Evolutionary conservation across 2,113 vertebrate species (phyloP), one percentile per base, ranked within the genome.

Genomic region (Paraplagusia blochii): DNA sequence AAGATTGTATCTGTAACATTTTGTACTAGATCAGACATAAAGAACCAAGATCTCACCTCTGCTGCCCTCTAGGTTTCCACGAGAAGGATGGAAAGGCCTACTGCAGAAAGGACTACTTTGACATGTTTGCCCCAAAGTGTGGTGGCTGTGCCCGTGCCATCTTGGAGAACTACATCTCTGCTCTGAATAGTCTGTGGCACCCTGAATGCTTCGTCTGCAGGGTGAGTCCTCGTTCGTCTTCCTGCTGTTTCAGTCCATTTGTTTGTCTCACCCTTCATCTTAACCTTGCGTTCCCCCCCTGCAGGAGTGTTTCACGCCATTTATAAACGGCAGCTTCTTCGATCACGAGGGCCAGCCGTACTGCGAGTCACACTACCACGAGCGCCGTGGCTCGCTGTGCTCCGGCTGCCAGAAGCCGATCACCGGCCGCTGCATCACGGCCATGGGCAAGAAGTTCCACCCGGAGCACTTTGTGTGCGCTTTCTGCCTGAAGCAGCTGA

Each of bases 401-500:
- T 98, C 95, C 0, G 95, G 96, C 73, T 99, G 97, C 88, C 96
- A 98, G 92, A 98, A 98, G 83, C 96, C 97, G 44, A 99, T 99
- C 89, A 98, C 97, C 0, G 97, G 97, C 81, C 95, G 97, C 85
- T 99, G 96, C 89, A 99, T 99, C 89, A 98, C 96, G 1, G 97
- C 97, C 63, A 99, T 99, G 96, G 92, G 90, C 82, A 94, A 95
- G 90, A 99, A 99, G 88, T 99, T 99, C 78, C 97, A 99, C 85
- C 96, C 97, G 0, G 97, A 99, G 92, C 97, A 99, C 86, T 99
- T 99, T 55, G 97, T 98, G 84, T 99, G 97, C 58, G 97, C 97
- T 84, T 99, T 99, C 89, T 98, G 97, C 82, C 95, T 99, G 75
- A 99, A 98, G 88, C 96, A 99, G 90, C 96, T 99, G 70, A 99